Evolutionary conservation across 2,888 invertebrate genomes (phyloP), one percentile per base, ranked within the genome.

Genomic region (Euplagia quadripunctaria): DNA sequence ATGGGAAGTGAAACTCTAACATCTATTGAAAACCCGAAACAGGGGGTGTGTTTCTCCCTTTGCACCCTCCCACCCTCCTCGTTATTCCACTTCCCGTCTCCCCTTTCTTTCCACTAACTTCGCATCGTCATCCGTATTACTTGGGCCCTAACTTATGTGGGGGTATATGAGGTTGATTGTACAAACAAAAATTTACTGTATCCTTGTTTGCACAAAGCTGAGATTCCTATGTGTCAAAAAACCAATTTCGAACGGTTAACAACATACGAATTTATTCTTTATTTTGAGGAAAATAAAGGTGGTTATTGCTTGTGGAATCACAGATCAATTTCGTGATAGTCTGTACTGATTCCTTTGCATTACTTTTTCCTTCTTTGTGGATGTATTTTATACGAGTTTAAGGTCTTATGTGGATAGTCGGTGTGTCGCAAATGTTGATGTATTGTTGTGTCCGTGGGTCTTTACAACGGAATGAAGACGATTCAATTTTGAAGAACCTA

Each of bases 21-120:
- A 94, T 94, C 96, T 94, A 95, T 95, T 96, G 95, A 96, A 95
- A 94, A 93, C 93, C 95, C 95, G 90, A 95, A 96, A 95, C 95
- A 93, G 94, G 94, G 94, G 92, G 92, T 88, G 88, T 86, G 88
- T 87, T 81, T 80, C 86, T 84, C 87, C 87, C 84, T 75, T 79
- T 64, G 51, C 20, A 75, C 67, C 74, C 79, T 51, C 81, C 79
- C 84, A 85, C 76, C 89, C 91, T 58, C 92, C 92, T 92, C 93
- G 92, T 92, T 92, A 92, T 91, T 90, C 89, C 89, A 90, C 90
- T 89, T 90, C 90, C 92, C 90, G 87, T 90, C 93, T 92, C 94
- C 95, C 95, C 93, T 94, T 95, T 95, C 95, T 95, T 95, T 94
- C 94, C 90, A 93, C 93, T 93, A 94, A 95, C 92, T 95, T 95